These are phyloP conservation scores for Camponotus vicinus DNA, from an alignment of 1,140 invertebrate genomes.

Conservation along the genomic window DNA sequence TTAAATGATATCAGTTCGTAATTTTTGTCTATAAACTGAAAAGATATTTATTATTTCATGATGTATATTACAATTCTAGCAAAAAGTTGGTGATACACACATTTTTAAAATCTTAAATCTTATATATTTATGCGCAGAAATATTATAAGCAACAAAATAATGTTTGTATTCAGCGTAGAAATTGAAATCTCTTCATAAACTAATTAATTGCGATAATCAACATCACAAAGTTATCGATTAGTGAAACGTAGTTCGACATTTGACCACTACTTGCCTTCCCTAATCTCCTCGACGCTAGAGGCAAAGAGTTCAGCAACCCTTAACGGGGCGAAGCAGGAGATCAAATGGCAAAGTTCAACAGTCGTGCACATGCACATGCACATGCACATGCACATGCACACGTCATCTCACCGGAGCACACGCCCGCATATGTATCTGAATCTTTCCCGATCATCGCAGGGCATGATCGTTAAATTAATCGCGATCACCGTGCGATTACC, in stretches of 20 bases:
- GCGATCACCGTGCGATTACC: conserved; percentile 59
- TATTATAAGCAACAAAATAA: not conserved
- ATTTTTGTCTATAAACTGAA: too few species aligned
- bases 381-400: not conserved
- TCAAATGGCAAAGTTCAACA: conserved; percentile 62
- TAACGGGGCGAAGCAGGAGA: conserved; percentile 37
- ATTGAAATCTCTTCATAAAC: not conserved
- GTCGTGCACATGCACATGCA: not conserved
- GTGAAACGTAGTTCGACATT: conserved; percentile 27
- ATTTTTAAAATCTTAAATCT: too few species aligned
- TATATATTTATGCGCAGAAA: too few species aligned
- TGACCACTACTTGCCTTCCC: conserved; percentile 9
- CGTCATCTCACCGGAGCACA: conserved; percentile 2
- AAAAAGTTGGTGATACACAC: too few species aligned
- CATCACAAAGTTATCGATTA: conserved; percentile 33
- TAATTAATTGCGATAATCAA: not conserved
- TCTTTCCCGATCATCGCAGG: conserved; percentile 47
- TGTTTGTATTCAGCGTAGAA: not conserved
- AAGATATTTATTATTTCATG: too few species aligned
- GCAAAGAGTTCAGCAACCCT: conserved; percentile 56
- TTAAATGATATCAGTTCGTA: not conserved
- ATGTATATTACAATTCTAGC: too few species aligned
- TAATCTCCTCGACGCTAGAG: conserved; percentile 20
- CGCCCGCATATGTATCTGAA: not conserved
- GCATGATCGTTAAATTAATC: conserved; percentile 66